Evolutionary conservation across 1,140 invertebrate species (phyloP), one percentile per base, ranked within the genome.

Genomic region (Physella acuta): DNA sequence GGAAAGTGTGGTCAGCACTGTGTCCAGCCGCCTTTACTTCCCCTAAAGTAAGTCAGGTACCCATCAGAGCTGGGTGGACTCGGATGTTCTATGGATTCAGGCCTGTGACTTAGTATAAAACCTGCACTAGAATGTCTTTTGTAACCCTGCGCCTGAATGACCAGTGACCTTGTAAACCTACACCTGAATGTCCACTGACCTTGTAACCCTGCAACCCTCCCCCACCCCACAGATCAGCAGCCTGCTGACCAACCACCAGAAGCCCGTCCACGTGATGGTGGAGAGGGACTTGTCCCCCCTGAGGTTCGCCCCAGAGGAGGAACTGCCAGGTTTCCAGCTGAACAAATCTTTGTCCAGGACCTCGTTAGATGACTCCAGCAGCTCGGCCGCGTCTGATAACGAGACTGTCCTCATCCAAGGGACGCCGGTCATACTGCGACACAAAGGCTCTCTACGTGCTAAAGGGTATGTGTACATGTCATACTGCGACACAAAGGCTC

Each of bases 271-370:
- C 89, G 82, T 94, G 66, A 94, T 92, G 36, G 93, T 96, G 73
- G 94, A 96, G 82, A 92, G 94, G 77, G 93, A 94, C 84, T 92
- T 93, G 33, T 90, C 91, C 70, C 87, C 90, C n/a, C 82, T 91
- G 3, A 88, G 87, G 61, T 76, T 78, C 84, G 30, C 82, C 84
- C 36, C 82, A 79, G 62, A 87, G 85, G 75, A 75, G 37, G 69
- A 73, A 14, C 30, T 65, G 3, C 68, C 74, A 16, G 34, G 58
- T 30, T 59, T 69, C 39, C 59, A 73, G 26, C 39, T 65, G 14
- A 62, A 67, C 24, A 72, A 71, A 31, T 64, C 71, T 14, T 61
- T 58, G 24, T 36, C 70, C 58, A 64, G 63, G 56, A 56, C 64
- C 62, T 58, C 73, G 70, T 64, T 75, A 62, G 72, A 71, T 70